Evolutionary conservation across 2,797 vertebrate species (phyloP).

Genomic region (Sebastolobus alascanus): DNA sequence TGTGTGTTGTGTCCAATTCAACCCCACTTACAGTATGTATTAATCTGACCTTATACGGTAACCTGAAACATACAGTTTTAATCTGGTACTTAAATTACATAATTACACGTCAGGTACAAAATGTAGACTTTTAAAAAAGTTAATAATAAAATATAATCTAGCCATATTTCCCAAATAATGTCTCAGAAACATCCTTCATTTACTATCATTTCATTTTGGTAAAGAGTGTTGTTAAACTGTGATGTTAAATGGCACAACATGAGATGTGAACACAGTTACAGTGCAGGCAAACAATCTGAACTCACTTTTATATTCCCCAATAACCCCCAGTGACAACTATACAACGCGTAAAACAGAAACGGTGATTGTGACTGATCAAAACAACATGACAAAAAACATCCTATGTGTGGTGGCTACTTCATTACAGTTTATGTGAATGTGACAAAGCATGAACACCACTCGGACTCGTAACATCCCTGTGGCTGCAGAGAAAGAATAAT

Average conservation of each 20-base stretch:
- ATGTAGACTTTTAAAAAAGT: constrained; percentile 79
- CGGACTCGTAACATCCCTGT: background rate
- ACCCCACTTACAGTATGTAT: constrained; percentile 20
- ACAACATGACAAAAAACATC: background rate
- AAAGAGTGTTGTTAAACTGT: constrained; percentile 50
- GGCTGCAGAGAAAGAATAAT: background rate
- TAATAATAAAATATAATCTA: constrained; percentile 80
- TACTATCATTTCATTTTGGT: constrained; percentile 53
- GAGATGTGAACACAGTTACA: constrained; percentile 37
- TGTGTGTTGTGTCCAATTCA: constrained; percentile 52
- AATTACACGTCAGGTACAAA: constrained; percentile 78
- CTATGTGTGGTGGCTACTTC: background rate
- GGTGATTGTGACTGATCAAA: constrained; percentile 1
- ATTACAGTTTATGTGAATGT: constrained; percentile 11
- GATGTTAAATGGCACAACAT: constrained; percentile 40
- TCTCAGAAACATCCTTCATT: constrained; percentile 60
- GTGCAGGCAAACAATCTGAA: constrained; percentile 16
- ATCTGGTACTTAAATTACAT: constrained; percentile 70
- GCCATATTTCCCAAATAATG: constrained; percentile 50
- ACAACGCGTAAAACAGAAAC: constrained; percentile 1
- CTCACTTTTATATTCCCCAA: constrained; percentile 13
- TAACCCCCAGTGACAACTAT: constrained; percentile 22
- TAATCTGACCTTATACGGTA: constrained; percentile 33
- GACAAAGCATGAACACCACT: background rate
- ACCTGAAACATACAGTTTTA: constrained; percentile 57